A percentile compares a stretch with the other conserved stretches of the same genome.
Conservation (phyloP, 2,797 vertebrate genomes). For the Sorex maritimensis region DNA sequence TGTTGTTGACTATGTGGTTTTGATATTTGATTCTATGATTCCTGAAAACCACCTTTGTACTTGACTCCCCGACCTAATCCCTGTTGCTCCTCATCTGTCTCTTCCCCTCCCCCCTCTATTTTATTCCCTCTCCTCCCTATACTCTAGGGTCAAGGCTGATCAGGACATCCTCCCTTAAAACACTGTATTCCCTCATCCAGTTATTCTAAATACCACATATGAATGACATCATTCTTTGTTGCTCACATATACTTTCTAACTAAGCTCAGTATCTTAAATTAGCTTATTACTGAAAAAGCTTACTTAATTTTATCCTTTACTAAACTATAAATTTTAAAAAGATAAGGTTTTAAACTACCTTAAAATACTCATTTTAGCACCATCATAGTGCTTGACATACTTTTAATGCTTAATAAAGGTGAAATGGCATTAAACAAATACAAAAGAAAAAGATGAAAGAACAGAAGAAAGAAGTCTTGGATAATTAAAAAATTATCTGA, state of each 20-base stretch:
- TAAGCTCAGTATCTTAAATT: slow-evolving; percentile 59
- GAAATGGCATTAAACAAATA: background rate
- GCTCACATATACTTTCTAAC: slow-evolving; percentile 19
- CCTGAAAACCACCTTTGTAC: too few relatives aligned
- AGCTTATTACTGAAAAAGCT: slow-evolving; percentile 59
- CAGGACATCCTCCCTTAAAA: too few relatives aligned
- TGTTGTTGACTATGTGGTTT: too few relatives aligned
- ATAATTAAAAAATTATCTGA: slow-evolving; percentile 50
- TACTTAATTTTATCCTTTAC: slow-evolving; percentile 46
- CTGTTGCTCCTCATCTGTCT: too few relatives aligned
- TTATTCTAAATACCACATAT: too few relatives aligned
- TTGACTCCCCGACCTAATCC: too few relatives aligned
- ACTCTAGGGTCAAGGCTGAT: too few relatives aligned
- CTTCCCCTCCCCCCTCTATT: too few relatives aligned
- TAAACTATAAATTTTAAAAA: slow-evolving; percentile 38
- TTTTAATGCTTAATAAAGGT: slow-evolving; percentile 58
- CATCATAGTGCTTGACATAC: slow-evolving; percentile 12
- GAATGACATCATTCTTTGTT: too few relatives aligned
- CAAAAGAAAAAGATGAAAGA: background rate
- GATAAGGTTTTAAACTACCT: slow-evolving; percentile 44
- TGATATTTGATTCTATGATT: too few relatives aligned
- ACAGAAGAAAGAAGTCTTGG: background rate
- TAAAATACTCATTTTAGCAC: slow-evolving; percentile 54
- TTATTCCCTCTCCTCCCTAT: too few relatives aligned
- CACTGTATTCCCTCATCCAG: too few relatives aligned